Conservation (phyloP, 2,797 vertebrate genomes). For the Coregonus ussuriensis region DNA sequence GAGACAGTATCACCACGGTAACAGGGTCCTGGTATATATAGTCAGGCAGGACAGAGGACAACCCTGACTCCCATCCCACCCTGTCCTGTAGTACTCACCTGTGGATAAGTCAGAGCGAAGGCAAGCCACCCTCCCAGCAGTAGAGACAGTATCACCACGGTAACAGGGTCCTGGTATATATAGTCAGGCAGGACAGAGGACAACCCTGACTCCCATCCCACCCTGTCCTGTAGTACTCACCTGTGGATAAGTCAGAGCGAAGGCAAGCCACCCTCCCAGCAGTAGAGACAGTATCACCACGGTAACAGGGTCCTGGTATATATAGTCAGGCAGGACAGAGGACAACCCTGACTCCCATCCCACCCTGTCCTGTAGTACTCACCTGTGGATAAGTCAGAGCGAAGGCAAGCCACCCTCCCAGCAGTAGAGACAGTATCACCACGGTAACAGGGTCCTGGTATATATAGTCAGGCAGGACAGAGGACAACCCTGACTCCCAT, state of each 20-base stretch:
- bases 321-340: constrained; percentile 60
- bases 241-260: constrained; percentile 73
- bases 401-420: constrained; percentile 85
- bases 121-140: constrained; percentile 86
- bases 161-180: constrained; percentile 75
- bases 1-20: constrained; percentile 69
- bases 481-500: neutral
- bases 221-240: constrained; percentile 50
- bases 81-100: constrained; percentile 54
- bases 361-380: constrained; percentile 31
- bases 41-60: constrained; percentile 57
- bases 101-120: constrained; percentile 73
- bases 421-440: constrained; percentile 74
- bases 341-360: neutral
- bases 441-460: constrained; percentile 77
- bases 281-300: constrained; percentile 76
- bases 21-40: constrained; percentile 76
- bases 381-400: constrained; percentile 73
- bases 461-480: constrained; percentile 63
- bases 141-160: constrained; percentile 71
- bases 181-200: constrained; percentile 62
- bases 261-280: constrained; percentile 84
- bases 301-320: constrained; percentile 77
- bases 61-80: no score
- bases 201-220: no score